Evolutionary conservation across 2,888 invertebrate species (phyloP).

Genomic region (Xiphydria camelus): DNA sequence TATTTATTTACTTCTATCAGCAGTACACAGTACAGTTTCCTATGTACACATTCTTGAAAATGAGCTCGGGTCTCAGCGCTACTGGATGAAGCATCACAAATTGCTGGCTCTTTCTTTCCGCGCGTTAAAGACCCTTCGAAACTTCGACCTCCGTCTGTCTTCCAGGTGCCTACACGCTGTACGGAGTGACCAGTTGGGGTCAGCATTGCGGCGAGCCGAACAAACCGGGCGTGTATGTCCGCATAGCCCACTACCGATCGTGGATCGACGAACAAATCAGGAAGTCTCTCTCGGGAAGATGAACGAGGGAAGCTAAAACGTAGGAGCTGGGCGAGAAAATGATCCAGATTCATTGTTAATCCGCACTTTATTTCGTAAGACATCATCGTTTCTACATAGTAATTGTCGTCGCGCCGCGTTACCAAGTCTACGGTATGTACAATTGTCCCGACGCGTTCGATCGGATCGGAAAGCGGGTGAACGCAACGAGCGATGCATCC

Average conservation of each 20-base stretch:
- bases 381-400: constrained; percentile 51
- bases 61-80: too few relatives aligned
- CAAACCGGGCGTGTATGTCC: constrained; percentile 76
- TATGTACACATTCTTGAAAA: too few relatives aligned
- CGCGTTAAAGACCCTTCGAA: neutral
- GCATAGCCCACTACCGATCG: constrained; percentile 65
- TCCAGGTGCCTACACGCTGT: constrained; percentile 68
- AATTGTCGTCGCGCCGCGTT: too few relatives aligned
- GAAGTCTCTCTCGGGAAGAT: constrained; percentile 39
- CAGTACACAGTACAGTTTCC: too few relatives aligned
- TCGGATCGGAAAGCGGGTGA: too few relatives aligned
- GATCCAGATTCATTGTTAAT: constrained; percentile 30
- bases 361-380: constrained; percentile 51
- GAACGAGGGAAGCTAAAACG: neutral
- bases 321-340: constrained; percentile 3
- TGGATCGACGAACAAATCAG: constrained; percentile 69
- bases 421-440: too few relatives aligned
- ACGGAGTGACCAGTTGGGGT: constrained; percentile 79
- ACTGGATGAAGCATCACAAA: too few relatives aligned
- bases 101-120: neutral
- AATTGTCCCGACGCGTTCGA: constrained; percentile 34
- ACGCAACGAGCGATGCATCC: too few relatives aligned
- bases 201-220: constrained; percentile 74
- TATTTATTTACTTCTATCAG: neutral
- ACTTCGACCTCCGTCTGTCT: constrained; percentile 15